Conservation (phyloP, 2,888 invertebrate species). For the Carcina quercana region DNA sequence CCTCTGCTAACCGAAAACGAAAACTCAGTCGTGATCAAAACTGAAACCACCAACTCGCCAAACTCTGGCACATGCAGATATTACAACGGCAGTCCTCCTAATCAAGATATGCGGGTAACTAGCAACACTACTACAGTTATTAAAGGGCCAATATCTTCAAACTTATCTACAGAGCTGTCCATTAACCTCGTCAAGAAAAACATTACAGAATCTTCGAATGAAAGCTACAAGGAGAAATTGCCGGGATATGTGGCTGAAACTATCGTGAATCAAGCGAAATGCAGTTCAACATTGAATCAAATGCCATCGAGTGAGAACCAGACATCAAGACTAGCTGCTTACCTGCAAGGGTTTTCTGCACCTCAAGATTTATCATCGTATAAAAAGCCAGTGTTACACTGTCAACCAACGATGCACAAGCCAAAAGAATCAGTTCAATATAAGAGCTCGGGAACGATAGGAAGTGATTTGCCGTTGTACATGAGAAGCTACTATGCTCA, state of each 20-base stretch:
- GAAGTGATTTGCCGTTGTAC: conserved; percentile 18
- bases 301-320: neutral
- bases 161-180: conserved; percentile 16
- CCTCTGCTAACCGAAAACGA: conserved; percentile 14
- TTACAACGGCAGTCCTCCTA: too few species aligned
- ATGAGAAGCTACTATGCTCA: conserved; percentile 32
- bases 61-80: too few species aligned
- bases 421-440: conserved; percentile 4
- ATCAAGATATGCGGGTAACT: too few species aligned
- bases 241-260: neutral
- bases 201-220: conserved; percentile 1
- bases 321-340: neutral
- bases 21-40: too few species aligned
- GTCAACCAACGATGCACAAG: neutral
- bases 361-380: conserved; percentile 2
- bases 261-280: neutral
- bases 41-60: too few species aligned
- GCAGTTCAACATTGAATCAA: neutral
- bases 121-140: too few species aligned
- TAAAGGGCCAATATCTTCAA: too few species aligned
- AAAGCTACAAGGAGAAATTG: neutral
- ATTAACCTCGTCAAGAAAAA: conserved; percentile 20
- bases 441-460: too few species aligned
- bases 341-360: neutral
- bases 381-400: neutral